Evolutionary conservation across 2,888 invertebrate genomes (phyloP).

Genomic region (Agrotis ipsilon): DNA sequence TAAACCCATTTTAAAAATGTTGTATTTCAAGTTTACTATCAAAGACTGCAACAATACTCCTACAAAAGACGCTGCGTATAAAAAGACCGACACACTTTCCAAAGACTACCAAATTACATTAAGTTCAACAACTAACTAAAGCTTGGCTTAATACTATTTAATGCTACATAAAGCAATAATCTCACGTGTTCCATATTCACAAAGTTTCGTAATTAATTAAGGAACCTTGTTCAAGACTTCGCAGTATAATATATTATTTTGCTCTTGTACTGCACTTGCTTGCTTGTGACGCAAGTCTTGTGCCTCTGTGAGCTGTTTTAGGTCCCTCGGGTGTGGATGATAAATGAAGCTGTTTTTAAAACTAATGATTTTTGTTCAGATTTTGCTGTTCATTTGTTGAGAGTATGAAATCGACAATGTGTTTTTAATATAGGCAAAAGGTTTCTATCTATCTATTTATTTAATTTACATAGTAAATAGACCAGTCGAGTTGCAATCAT

Average conservation of each 20-base stretch:
- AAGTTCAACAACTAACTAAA: conserved; percentile 25
- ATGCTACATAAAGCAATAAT: conserved; percentile 57
- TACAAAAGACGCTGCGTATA: neutral
- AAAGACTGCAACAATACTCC: too few relatives aligned
- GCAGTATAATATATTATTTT: conserved; percentile 44
- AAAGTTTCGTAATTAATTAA: conserved; percentile 60
- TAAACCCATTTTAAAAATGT: too few relatives aligned
- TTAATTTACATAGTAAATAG: too few relatives aligned
- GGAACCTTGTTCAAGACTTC: conserved; percentile 38
- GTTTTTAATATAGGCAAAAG: too few relatives aligned
- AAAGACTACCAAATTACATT: neutral
- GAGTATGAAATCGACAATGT: too few relatives aligned
- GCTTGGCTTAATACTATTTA: conserved; percentile 33
- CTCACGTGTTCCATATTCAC: conserved; percentile 44
- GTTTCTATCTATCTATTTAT: too few relatives aligned
- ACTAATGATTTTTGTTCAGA: neutral
- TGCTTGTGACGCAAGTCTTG: conserved; percentile 19
- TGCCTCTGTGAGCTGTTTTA: neutral
- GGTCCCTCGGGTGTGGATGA: neutral
- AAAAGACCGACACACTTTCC: neutral
- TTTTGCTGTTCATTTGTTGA: too few relatives aligned
- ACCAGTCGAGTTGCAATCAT: too few relatives aligned
- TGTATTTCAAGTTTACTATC: too few relatives aligned
- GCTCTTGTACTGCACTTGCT: conserved; percentile 9
- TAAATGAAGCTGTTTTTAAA: neutral